A percentile compares a stretch with the other conserved stretches of the same genome.
phyloP scores from a whole-genome alignment of 2,113 vertebrate genomes.

The Muntiacus muntjak region DNA sequence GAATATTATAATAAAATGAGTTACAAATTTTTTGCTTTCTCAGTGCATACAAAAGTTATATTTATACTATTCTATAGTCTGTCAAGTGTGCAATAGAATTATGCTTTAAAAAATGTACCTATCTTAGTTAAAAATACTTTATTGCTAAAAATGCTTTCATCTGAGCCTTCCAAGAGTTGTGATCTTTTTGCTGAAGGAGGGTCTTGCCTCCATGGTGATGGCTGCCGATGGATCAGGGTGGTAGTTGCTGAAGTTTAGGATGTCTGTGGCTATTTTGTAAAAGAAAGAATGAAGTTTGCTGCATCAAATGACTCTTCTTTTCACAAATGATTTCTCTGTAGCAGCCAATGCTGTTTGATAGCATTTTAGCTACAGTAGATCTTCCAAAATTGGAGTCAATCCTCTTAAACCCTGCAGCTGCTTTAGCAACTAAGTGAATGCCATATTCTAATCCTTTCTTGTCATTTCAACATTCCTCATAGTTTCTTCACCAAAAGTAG shows the following conservation, averaged over 20 bases:
- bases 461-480: neutral
- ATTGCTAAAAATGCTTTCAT: neutral
- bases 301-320: neutral
- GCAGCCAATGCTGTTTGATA: neutral
- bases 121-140: neutral
- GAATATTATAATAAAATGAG: neutral
- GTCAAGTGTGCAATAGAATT: neutral
- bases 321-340: neutral
- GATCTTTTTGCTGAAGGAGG: neutral
- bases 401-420: neutral
- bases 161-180: neutral
- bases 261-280: neutral
- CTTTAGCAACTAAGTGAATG: neutral
- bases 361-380: neutral
- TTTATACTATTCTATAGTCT: neutral
- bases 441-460: neutral
- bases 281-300: neutral
- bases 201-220: neutral
- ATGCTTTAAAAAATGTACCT: neutral
- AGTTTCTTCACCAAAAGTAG: neutral
- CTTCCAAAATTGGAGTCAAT: neutral
- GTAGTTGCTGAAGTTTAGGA: neutral
- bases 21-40: neutral
- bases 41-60: neutral
- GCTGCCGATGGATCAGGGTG: neutral